Evolutionary conservation across 2,888 invertebrate species (phyloP).

Genomic region (Coelopa pilipes): DNA sequence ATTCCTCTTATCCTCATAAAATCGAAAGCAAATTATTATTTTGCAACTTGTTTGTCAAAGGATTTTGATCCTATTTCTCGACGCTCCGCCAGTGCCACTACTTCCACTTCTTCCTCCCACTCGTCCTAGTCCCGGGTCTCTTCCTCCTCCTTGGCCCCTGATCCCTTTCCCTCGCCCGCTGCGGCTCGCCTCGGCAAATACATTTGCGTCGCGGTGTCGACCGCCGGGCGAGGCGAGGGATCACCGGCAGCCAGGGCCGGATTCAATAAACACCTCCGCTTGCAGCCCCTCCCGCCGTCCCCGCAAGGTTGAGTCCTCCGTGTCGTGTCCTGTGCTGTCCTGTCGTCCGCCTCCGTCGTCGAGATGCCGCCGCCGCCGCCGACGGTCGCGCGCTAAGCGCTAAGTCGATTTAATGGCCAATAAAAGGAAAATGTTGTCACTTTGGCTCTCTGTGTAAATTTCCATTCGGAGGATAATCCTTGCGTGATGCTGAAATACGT

Average conservation of each 20-base stretch:
- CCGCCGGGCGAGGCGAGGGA: conserved; percentile 20
- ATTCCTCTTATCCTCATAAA: conserved; percentile 41
- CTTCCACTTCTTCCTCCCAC: too few relatives aligned
- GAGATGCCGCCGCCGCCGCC: background rate
- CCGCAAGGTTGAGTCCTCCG: background rate
- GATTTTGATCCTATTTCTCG: conserved; percentile 33
- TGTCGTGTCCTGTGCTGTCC: background rate
- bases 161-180: background rate
- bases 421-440: conserved; percentile 66
- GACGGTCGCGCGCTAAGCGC: conserved; percentile 47
- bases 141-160: too few relatives aligned
- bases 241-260: conserved; percentile 1
- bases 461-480: conserved; percentile 43
- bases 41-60: conserved; percentile 42
- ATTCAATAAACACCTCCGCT: conserved; percentile 44
- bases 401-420: conserved; percentile 67
- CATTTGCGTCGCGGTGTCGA: conserved; percentile 3
- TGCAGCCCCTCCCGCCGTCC: background rate
- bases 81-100: too few relatives aligned
- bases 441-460: conserved; percentile 53
- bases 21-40: conserved; percentile 45
- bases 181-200: conserved; percentile 12
- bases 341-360: conserved; percentile 1
- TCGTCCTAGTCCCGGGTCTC: too few relatives aligned
- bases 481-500: conserved; percentile 38